Evolutionary conservation across 2,888 invertebrate genomes (phyloP), one percentile per base, ranked within the genome.

Genomic region (Coenonympha arcania): DNA sequence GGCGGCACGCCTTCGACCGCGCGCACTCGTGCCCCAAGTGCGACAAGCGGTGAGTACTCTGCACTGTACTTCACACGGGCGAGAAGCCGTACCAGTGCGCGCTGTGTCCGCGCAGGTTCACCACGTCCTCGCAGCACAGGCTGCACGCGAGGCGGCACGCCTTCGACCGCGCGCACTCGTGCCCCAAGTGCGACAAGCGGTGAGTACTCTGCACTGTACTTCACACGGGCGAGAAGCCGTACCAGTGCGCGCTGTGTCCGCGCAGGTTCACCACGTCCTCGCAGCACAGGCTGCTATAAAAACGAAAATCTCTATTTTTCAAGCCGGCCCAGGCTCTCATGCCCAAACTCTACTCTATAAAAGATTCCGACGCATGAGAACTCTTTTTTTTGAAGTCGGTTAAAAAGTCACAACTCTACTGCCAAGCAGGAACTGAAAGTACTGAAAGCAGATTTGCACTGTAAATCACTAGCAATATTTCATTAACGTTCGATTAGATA

Each of bases 81-180:
- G 93, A 93, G 71, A 92, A 92, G 63, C 95, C 94, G 0, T 94
- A 90, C 74, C 81, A 83, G 56, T 95, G 94, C 70, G 76, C 87
- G 31, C 77, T 87, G 37, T 93, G 93, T 60, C 88, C 89, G 16
- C 88, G 90, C 15, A 87, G 87, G 52, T 94, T 93, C 75, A 92
- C 93, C 28, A 93, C 93, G 1, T 91, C 91, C 6, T 92, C 92
- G 15, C 93, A 92, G 70, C 90, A 88, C 64, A 89, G 90, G 39
- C 80, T 92, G 55, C 93, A 93, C 65, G 77, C 88, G 13, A 88
- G 90, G 62, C 74, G 91, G 0, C 82, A 82, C 61, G 52, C 56
- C 50, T 6, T 42, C 48, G 62, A 3, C 62, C 62, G 68, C 86
- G 22, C 86, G 18, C 87, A 87, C 87, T 81, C 84, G 51, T 91